Evolutionary conservation across 2,888 invertebrate genomes (phyloP).

Genomic region (Acheta domesticus): DNA sequence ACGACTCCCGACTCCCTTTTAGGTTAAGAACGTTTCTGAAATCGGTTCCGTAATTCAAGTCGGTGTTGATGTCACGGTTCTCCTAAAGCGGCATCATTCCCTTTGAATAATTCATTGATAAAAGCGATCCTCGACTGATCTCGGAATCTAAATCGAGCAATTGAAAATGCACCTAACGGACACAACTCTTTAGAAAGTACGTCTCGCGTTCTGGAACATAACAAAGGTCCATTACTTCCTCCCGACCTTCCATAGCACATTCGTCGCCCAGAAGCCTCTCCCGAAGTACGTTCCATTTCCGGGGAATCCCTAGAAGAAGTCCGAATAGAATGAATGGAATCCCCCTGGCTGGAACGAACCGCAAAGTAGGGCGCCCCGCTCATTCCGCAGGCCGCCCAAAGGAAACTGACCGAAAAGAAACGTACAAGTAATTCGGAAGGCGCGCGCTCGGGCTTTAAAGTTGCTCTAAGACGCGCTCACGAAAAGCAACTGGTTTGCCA

Average conservation of each 20-base stretch:
- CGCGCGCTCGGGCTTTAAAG: background rate
- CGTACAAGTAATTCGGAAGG: background rate
- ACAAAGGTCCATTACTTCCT: background rate
- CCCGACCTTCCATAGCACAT: background rate
- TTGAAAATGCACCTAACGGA: conserved; percentile 9
- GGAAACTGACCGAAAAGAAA: background rate
- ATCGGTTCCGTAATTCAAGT: conserved; percentile 18
- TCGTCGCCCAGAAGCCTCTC: background rate
- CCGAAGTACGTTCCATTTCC: background rate
- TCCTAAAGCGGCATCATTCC: background rate
- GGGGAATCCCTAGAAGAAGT: background rate
- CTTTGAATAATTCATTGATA: conserved; percentile 10
- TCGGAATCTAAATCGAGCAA: conserved; percentile 2
- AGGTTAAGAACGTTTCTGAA: background rate
- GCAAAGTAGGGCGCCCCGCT: background rate
- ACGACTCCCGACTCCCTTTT: background rate
- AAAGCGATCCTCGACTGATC: conserved; percentile 18
- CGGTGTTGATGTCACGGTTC: conserved; percentile 18
- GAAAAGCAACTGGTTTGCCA: background rate
- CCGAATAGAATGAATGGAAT: background rate
- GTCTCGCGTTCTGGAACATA: background rate
- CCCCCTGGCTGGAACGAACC: background rate
- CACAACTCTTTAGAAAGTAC: background rate
- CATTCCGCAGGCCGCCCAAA: background rate
- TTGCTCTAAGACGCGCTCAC: background rate